Conservation (phyloP, 2,888 invertebrate species). For the Drepana falcataria region DNA sequence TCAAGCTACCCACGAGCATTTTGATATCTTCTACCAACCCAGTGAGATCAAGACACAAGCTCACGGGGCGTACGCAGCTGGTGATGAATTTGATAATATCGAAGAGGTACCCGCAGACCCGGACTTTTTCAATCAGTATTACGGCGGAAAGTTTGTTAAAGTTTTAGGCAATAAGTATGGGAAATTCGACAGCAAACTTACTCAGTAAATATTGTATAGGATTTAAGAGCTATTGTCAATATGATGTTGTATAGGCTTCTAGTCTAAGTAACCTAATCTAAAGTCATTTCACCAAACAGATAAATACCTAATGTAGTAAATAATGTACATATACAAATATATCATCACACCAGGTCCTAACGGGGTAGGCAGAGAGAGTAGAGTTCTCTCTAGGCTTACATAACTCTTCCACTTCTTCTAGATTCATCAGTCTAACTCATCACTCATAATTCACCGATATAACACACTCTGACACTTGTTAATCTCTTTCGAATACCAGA, state of each 20-base stretch:
- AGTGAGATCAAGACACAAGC: slow-evolving; percentile 5
- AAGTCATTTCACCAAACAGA: no score
- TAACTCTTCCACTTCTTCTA: no score
- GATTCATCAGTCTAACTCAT: no score
- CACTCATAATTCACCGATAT: no score
- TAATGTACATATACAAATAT: no score
- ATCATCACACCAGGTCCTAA: no score
- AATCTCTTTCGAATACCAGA: no score
- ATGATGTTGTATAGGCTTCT: neutral
- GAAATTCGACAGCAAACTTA: neutral
- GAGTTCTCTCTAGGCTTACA: no score
- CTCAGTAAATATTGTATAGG: neutral
- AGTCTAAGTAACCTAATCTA: neutral
- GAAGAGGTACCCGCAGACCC: slow-evolving; percentile 27
- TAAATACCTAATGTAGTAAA: no score
- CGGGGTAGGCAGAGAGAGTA: no score
- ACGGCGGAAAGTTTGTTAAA: slow-evolving; percentile 10
- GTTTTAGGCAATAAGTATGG: slow-evolving; percentile 10
- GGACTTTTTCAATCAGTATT: slow-evolving; percentile 29
- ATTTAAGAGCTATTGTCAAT: neutral
- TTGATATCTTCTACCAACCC: slow-evolving; percentile 9
- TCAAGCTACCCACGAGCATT: slow-evolving; percentile 13
- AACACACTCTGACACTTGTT: no score
- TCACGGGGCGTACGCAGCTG: slow-evolving; percentile 11
- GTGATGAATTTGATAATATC: slow-evolving; percentile 22